Evolutionary conservation across 2,888 invertebrate species (phyloP).

Genomic region (Drosophila anomelani): DNA sequence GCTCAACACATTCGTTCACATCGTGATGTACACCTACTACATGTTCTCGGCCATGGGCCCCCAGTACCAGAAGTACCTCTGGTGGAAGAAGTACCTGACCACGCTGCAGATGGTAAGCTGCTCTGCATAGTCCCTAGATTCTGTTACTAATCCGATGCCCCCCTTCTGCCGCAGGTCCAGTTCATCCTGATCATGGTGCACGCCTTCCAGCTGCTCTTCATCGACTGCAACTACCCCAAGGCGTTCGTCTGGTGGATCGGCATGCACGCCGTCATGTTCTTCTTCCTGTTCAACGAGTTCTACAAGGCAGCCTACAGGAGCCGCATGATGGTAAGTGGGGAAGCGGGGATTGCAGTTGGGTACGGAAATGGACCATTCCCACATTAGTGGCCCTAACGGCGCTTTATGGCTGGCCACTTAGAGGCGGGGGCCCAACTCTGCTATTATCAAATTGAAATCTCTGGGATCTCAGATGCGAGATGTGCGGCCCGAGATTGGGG

Average conservation of each 20-base stretch:
- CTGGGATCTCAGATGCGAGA: not conserved
- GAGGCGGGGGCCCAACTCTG: constrained; percentile 1
- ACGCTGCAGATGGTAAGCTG: constrained; percentile 93
- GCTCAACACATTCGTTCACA: constrained; percentile 98
- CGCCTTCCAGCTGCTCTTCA: constrained; percentile 95
- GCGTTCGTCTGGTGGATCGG: constrained; percentile 99
- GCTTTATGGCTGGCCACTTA: constrained; percentile 18
- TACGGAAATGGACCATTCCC: constrained; percentile 21
- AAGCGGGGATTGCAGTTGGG: not conserved
- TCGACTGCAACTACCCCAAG: constrained; percentile 96
- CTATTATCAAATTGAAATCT: constrained; percentile 26
- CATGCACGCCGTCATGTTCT: constrained; percentile 97
- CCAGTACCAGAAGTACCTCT: constrained; percentile 92
- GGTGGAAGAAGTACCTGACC: constrained; percentile 98
- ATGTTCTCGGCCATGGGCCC: constrained; percentile 96
- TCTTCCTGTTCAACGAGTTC: constrained; percentile 97
- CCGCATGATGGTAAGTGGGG: constrained; percentile 80
- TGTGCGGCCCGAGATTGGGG: not conserved
- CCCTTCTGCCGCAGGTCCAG: constrained; percentile 89
- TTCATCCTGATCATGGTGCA: constrained; percentile 96
- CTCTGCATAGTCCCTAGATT: not conserved
- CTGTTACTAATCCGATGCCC: not conserved
- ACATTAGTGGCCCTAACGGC: constrained; percentile 31
- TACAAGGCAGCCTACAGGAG: constrained; percentile 92
- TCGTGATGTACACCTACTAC: constrained; percentile 98